Percentiles rank a stretch among this genome's conserved stretches.
Conservation (phyloP, 37 sponge, comb jelly and placozoan genomes). For the Corticium candelabrum region DNA sequence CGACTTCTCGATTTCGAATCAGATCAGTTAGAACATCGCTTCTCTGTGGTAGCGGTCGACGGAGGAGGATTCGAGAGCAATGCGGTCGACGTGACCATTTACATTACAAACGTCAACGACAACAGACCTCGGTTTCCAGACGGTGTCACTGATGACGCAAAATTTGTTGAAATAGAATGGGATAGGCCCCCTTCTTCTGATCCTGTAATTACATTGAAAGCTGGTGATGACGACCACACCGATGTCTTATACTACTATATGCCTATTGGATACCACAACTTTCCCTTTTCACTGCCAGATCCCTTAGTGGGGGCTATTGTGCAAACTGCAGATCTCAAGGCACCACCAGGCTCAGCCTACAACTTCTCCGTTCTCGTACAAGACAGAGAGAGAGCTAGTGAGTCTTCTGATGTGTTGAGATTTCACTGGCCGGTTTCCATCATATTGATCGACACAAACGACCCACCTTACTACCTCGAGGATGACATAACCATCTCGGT, state of each 20-base stretch:
- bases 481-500: neutral
- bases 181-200: conserved; percentile 24
- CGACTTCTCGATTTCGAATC: neutral
- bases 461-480: conserved; percentile 43
- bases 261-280: neutral
- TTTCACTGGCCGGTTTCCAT: conserved; percentile 27
- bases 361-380: conserved; percentile 27
- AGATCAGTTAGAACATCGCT: neutral
- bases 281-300: conserved; percentile 34
- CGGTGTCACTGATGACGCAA: conserved; percentile 9
- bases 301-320: conserved; percentile 27
- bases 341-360: conserved; percentile 13
- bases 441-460: conserved; percentile 29
- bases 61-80: neutral
- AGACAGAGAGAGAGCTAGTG: conserved; percentile 33
- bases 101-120: neutral
- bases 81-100: neutral
- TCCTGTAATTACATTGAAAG: neutral
- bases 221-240: neutral
- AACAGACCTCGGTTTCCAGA: neutral
- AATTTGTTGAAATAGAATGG: conserved; percentile 37
- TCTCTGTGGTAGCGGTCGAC: neutral
- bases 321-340: conserved; percentile 14
- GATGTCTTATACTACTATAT: neutral
- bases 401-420: too few relatives aligned